A percentile compares a stretch with the other conserved stretches of the same genome.
phyloP scores from a whole-genome alignment of 2,888 invertebrate genomes.

The Scaptomyza caliginosa region DNA sequence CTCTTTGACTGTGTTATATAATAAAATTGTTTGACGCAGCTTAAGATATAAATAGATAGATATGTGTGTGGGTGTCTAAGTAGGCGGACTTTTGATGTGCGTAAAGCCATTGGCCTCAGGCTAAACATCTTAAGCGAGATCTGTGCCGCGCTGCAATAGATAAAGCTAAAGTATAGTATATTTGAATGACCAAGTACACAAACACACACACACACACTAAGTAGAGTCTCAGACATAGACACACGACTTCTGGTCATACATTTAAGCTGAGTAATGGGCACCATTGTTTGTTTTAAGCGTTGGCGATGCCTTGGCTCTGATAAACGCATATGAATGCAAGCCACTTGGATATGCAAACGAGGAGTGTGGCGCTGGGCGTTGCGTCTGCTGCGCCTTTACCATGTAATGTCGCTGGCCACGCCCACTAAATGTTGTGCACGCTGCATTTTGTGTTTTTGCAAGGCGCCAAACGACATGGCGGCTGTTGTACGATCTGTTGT shows the following conservation, averaged over 20 bases:
- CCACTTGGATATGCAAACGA: slow-evolving; percentile 74
- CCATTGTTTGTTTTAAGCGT: slow-evolving; percentile 74
- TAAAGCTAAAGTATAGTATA: slow-evolving; percentile 25
- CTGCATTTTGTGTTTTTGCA: slow-evolving; percentile 64
- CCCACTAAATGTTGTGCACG: slow-evolving; percentile 64
- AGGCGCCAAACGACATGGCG: slow-evolving; percentile 65
- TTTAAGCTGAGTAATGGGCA: slow-evolving; percentile 64
- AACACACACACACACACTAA: neutral
- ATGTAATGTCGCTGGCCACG: slow-evolving; percentile 53
- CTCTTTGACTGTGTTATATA: slow-evolving; percentile 34
- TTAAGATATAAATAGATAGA: slow-evolving; percentile 33
- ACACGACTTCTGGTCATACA: slow-evolving; percentile 59
- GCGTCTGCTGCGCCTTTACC: slow-evolving; percentile 49
- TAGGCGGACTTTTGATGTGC: slow-evolving; percentile 42
- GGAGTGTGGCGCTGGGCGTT: slow-evolving; percentile 54
- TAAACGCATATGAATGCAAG: slow-evolving; percentile 74
- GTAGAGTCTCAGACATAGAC: slow-evolving; percentile 32
- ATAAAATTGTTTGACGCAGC: slow-evolving; percentile 43
- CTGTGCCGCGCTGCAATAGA: slow-evolving; percentile 63
- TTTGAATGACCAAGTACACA: slow-evolving; percentile 14
- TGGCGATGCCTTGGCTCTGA: slow-evolving; percentile 72
- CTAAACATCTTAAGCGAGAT: slow-evolving; percentile 67
- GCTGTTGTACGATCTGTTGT: slow-evolving; percentile 14
- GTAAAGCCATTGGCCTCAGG: slow-evolving; percentile 60
- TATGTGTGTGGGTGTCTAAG: neutral